Conservation (phyloP, 2,113 vertebrate species). For the Menura novaehollandiae region DNA sequence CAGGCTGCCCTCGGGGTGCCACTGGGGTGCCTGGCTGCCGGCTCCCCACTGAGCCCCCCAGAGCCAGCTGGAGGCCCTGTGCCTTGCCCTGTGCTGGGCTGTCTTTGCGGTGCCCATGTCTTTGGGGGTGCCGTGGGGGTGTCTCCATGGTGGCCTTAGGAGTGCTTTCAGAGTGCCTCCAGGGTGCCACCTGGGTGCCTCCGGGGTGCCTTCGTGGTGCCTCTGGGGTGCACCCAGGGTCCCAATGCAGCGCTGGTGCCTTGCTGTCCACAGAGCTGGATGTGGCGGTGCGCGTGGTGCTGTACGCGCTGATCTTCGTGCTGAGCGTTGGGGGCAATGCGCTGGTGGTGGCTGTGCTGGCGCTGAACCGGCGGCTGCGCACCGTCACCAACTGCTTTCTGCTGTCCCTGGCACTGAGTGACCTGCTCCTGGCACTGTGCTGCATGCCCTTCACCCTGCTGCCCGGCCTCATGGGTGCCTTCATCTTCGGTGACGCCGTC, state of each 20-base stretch:
- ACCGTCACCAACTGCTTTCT: slow-evolving; percentile 95
- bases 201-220: neutral
- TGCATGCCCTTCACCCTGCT: slow-evolving; percentile 97
- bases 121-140: neutral
- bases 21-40: neutral
- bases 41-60: neutral
- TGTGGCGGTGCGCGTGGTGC: slow-evolving; percentile 80
- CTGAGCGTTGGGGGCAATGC: slow-evolving; percentile 89
- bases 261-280: slow-evolving; percentile 74
- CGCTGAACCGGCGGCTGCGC: slow-evolving; percentile 87
- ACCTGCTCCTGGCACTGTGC: slow-evolving; percentile 89
- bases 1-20: too few relatives aligned
- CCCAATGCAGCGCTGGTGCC: neutral
- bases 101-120: neutral
- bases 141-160: neutral
- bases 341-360: slow-evolving; percentile 88
- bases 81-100: neutral
- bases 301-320: slow-evolving; percentile 87
- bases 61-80: neutral
- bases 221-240: neutral
- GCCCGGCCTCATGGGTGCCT: slow-evolving; percentile 90
- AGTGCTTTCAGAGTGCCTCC: neutral
- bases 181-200: neutral
- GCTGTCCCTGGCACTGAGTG: slow-evolving; percentile 91
- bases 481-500: slow-evolving; percentile 90